Base-by-base conservation (phyloP, 2,113 vertebrate genomes). In the Oryzias celebensis region DNA sequence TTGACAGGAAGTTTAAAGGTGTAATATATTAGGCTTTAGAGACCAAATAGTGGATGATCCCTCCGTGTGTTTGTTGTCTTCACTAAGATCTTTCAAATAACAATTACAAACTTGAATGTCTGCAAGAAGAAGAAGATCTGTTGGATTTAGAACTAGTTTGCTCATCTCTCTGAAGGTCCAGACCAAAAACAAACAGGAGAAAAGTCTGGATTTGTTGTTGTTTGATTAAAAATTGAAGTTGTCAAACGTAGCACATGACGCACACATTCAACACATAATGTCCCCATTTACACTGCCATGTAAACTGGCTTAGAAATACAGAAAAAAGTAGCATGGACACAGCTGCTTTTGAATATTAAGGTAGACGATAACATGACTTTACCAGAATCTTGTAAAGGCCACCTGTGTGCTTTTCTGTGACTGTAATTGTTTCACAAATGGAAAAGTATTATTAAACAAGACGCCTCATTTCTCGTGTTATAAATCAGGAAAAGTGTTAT, bases 51-150 rank as follows among this genome's bases (percentile, higher is more conserved):
- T 28, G 5, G 13, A 17, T 57, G 18, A 5, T 17, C 54, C 15
- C 13, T 44, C 5, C 62, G 43, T 58, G 28, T 44, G n/a, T 31
- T 36, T 48, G 52, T 17, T 28, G 49, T 36, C 56, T 52, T 55
- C 17, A 50, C 58, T 45, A 1, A 4, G 48, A 65, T 47, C 68
- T 64, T 62, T 20, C 16, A 17, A 46, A 58, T 65, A 56, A 17
- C 12, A 62, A 54, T 65, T 4, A 23, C 15, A 69, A 60, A 68
- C 43, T 68, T 63, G 55, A 73, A 57, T 65, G 62, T 0, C 0
- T 2, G 76, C 71, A 77, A 84, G 85, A 58, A 61, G 85, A 58
- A 59, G 68, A 66, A 54, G 60, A 68, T 59, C 58, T 24, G 68
- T 74, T 65, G 54, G 62, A 59, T 77, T 70, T 62, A 10, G 66